Evolutionary conservation across 2,888 invertebrate species (phyloP).

Genomic region (Drosophila koepferae): DNA sequence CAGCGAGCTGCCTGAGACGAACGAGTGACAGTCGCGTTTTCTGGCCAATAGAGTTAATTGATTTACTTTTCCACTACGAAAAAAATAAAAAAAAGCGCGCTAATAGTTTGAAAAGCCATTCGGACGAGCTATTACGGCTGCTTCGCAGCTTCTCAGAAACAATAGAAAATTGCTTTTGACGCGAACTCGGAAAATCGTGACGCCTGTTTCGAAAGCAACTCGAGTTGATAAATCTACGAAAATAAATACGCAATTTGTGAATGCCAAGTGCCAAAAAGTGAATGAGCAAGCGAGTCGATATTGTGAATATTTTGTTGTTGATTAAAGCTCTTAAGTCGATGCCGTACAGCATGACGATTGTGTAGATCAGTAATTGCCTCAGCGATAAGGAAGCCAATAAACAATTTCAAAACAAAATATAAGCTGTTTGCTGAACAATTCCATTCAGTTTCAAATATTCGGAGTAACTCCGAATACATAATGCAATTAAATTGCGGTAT

Average conservation of each 20-base stretch:
- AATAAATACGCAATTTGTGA: constrained; percentile 67
- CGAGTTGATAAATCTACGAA: constrained; percentile 36
- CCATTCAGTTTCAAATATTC: background rate
- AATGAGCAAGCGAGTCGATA: constrained; percentile 29
- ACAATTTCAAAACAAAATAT: constrained; percentile 11
- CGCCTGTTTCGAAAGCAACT: constrained; percentile 52
- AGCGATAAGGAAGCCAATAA: constrained; percentile 47
- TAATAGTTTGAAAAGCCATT: constrained; percentile 6
- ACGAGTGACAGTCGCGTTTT: constrained; percentile 36
- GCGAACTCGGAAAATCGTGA: constrained; percentile 22
- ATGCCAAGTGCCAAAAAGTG: constrained; percentile 29
- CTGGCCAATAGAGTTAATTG: constrained; percentile 57
- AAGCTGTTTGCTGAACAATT: background rate
- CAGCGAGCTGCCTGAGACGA: constrained; percentile 21
- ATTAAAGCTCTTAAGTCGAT: constrained; percentile 13
- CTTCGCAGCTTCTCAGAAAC: constrained; percentile 11
- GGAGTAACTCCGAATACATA: background rate
- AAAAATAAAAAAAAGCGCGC: background rate
- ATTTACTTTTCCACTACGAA: constrained; percentile 48
- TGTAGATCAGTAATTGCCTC: constrained; percentile 20
- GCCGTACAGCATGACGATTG: constrained; percentile 12
- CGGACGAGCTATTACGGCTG: background rate
- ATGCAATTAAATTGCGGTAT: background rate
- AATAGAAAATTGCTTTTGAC: constrained; percentile 49
- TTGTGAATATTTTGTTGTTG: constrained; percentile 17